Base-by-base conservation (phyloP, 2,113 vertebrate genomes). In the Engystomops pustulosus region DNA sequence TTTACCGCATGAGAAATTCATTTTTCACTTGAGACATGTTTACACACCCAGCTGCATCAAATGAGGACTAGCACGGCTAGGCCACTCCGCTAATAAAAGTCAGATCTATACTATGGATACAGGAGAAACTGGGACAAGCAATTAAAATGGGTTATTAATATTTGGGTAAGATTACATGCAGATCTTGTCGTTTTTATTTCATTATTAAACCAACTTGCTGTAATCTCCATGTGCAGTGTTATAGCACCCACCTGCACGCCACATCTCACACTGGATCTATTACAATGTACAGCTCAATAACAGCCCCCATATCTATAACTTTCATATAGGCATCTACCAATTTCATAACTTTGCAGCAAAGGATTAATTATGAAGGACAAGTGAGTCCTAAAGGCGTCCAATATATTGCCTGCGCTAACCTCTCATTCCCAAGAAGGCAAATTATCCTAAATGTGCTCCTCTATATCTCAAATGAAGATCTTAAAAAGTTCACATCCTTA, bases 1-100 rank as follows among this genome's bases (percentile, higher is more conserved):
- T 78, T 78, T 78, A 78, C 75, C 15, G 75, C 75, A 78, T 78
- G 75, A 78, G 75, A 60, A 78, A 78, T 78, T 78, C 51, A 78
- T 78, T 78, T 78, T 78, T 78, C 75, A 60, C 75, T 60, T 38
- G 51, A 60, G 75, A 78, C 75, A 60, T 78, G 75, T 78, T 78
- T 78, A 78, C 75, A 78, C 51, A 78, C 51, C 75, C 75, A 58
- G 51, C 75, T 78, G 75, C 75, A 78, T 58, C 75, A 78, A 74
- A 78, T 78, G 75, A 41, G 75, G 20, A 60, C n/a, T 25, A 41
- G 75, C 51, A 41, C 20, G 4, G 75, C 75, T 53, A 25, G 75
- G 75, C 51, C 51, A 78, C 25, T 60, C 75, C 18, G 32, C 75
- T 78, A 78, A 78, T 78, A 60, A 78, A 78, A 58, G 36, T 58